Evolutionary conservation across 1,140 invertebrate species (phyloP).

Genomic region (Hylaeus volcanicus): DNA sequence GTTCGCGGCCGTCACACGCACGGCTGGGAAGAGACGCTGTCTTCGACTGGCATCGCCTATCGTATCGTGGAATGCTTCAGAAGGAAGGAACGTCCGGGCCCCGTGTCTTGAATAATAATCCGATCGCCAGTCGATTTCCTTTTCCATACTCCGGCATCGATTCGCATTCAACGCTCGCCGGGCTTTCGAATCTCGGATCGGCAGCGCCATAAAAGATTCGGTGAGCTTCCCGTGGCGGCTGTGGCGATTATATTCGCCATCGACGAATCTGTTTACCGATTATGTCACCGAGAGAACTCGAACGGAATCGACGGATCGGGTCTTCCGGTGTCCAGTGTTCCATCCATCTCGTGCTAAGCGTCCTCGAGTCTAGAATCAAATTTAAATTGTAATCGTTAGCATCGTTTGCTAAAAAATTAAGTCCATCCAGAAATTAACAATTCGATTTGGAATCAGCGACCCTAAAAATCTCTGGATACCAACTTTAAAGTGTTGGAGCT

Average conservation of each 20-base stretch:
- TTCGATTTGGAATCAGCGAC: too few relatives aligned
- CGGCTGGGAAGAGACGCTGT: slow-evolving; percentile 73
- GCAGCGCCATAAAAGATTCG: slow-evolving; percentile 51
- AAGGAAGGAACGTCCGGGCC: slow-evolving; percentile 77
- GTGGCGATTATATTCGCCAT: not conserved
- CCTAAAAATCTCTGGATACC: too few relatives aligned
- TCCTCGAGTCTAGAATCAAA: too few relatives aligned
- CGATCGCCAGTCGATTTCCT: slow-evolving; percentile 73
- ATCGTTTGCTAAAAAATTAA: too few relatives aligned
- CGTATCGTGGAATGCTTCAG: slow-evolving; percentile 76
- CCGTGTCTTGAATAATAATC: slow-evolving; percentile 77
- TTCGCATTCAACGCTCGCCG: slow-evolving; percentile 55
- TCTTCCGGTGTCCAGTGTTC: not conserved
- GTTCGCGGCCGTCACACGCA: slow-evolving; percentile 54
- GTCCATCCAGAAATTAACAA: too few relatives aligned
- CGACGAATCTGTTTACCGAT: not conserved
- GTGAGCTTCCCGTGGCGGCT: slow-evolving; percentile 18
- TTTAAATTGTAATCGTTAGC: too few relatives aligned
- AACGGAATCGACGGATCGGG: not conserved
- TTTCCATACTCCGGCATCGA: slow-evolving; percentile 57
- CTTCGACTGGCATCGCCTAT: slow-evolving; percentile 71
- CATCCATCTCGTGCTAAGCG: too few relatives aligned
- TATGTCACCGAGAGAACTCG: slow-evolving; percentile 23
- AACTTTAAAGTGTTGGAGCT: too few relatives aligned
- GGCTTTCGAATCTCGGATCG: slow-evolving; percentile 57